Conservation (phyloP, 1,140 invertebrate genomes). For the Probaryconus sp. region DNA sequence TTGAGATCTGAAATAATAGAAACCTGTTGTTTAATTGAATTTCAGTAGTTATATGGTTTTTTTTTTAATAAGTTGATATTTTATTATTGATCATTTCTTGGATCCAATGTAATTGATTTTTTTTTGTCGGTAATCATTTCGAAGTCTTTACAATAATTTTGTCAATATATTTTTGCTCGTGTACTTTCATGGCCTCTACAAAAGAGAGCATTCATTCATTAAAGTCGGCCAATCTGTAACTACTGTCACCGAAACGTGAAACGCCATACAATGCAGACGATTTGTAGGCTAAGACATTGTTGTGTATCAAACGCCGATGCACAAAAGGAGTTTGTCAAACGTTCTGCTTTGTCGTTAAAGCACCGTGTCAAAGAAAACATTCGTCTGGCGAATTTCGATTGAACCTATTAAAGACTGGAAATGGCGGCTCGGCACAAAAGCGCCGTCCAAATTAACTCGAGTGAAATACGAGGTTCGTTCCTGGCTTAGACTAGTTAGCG, state of each 20-base stretch:
- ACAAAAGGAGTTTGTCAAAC: conserved; percentile 28
- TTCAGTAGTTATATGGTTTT: no score
- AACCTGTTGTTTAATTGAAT: no score
- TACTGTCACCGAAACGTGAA: background rate
- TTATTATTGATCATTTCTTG: no score
- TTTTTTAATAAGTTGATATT: no score
- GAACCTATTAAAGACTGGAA: conserved; percentile 33
- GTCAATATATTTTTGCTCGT: no score
- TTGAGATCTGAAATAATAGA: no score
- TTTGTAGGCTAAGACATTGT: conserved; percentile 16
- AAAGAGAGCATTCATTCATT: conserved; percentile 17
- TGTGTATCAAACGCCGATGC: conserved; percentile 12
- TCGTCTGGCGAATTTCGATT: conserved; percentile 14
- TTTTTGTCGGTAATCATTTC: no score
- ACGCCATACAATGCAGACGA: conserved; percentile 16
- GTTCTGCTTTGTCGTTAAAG: background rate
- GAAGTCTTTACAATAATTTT: no score
- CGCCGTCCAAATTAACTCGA: conserved; percentile 36
- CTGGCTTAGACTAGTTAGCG: conserved; percentile 3
- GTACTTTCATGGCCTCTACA: no score
- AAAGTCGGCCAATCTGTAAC: background rate
- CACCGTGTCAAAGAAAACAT: background rate
- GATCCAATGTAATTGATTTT: no score
- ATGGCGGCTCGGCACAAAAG: conserved; percentile 31
- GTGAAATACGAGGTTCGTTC: conserved; percentile 1